Percentiles rank a stretch among this genome's conserved stretches.
These are phyloP conservation scores for Stigmatopora argus DNA, from an alignment of 2,113 vertebrate species.

Conservation along the genomic window DNA sequence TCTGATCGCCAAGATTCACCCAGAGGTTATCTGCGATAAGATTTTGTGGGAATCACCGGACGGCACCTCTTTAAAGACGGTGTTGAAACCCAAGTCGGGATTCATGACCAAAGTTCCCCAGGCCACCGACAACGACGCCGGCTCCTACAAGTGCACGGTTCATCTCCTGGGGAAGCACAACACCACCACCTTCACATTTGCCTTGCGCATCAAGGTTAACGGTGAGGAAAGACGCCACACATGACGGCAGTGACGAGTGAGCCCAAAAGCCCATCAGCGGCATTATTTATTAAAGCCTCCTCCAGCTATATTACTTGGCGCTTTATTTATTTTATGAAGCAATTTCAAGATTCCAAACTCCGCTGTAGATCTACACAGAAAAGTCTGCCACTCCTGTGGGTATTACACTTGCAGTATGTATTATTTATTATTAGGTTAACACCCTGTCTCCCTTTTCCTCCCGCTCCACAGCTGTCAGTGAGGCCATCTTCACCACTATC, in stretches of 20 bases:
- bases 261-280: constrained; percentile 30
- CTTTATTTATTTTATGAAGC: constrained; percentile 49
- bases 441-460: constrained; percentile 5
- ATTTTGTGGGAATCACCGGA: constrained; percentile 59
- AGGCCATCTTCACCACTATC: constrained; percentile 32
- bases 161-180: constrained; percentile 27
- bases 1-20: constrained; percentile 50
- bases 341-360: constrained; percentile 41
- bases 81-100: constrained; percentile 13
- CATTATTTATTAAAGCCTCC: constrained; percentile 57
- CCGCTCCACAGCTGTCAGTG: constrained; percentile 43
- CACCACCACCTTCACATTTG: constrained; percentile 31
- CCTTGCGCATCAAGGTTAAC: constrained; percentile 43
- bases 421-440: constrained; percentile 56
- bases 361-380: constrained; percentile 36
- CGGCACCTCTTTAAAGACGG: constrained; percentile 35
- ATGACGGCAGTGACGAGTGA: constrained; percentile 9
- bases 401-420: constrained; percentile 47
- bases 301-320: constrained; percentile 45
- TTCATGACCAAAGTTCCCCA: constrained; percentile 60
- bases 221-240: constrained; percentile 15
- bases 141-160: constrained; percentile 58
- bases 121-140: constrained; percentile 35
- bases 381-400: constrained; percentile 45
- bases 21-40: constrained; percentile 14